phyloP scores from a whole-genome alignment of 2,113 vertebrate genomes.

The Tympanuchus pallidicinctus region DNA sequence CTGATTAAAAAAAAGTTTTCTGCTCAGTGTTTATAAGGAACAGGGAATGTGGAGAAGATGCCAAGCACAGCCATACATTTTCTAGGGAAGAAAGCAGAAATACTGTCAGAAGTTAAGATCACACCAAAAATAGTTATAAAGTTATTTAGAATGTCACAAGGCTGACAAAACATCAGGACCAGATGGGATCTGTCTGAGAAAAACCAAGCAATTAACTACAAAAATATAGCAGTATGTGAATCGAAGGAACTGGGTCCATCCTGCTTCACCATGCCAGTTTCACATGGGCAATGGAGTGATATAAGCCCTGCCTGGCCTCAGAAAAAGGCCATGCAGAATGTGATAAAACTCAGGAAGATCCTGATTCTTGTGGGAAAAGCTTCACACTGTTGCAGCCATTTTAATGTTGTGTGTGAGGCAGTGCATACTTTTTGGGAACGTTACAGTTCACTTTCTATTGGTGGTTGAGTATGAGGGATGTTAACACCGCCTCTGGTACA shows the following conservation, averaged over 20 bases:
- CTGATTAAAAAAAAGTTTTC: neutral
- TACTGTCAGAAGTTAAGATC: slow-evolving; percentile 52
- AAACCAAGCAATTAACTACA: slow-evolving; percentile 39
- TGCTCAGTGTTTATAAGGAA: neutral
- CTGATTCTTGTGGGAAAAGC: neutral
- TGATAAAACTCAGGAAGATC: neutral
- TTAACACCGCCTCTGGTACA: neutral
- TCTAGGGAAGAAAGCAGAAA: slow-evolving; percentile 35
- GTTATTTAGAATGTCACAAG: slow-evolving; percentile 54
- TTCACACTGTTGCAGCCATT: neutral
- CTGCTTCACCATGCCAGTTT: neutral
- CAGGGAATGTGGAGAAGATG: neutral
- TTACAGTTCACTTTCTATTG: neutral
- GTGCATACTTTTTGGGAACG: neutral
- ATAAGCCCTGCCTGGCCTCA: neutral
- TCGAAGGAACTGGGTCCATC: neutral
- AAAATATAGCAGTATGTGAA: neutral
- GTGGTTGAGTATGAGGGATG: neutral
- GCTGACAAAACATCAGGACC: slow-evolving; percentile 65
- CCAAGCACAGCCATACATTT: slow-evolving; percentile 60
- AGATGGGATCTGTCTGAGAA: slow-evolving; percentile 59
- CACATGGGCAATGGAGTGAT: neutral
- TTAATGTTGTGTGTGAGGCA: neutral
- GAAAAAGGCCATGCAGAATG: neutral
- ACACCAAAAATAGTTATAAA: slow-evolving; percentile 53